A percentile compares a stretch with the other conserved stretches of the same genome.
These are phyloP conservation scores for Coturnix japonica DNA, from an alignment of 2,113 vertebrate species.

Conservation along the genomic window DNA sequence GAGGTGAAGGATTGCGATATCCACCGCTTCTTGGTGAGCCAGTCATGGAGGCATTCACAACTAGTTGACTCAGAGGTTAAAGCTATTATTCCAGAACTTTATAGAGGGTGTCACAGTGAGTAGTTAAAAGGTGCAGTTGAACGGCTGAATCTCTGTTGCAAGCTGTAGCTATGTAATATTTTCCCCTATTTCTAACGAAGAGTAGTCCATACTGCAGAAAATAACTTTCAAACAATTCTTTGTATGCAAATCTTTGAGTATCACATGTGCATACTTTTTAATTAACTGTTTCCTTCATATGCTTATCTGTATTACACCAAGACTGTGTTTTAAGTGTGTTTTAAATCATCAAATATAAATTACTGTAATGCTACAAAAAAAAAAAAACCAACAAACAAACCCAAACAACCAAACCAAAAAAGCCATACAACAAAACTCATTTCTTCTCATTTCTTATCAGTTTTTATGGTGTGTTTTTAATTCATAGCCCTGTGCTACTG, in stretches of 20 bases:
- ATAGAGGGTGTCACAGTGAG: neutral
- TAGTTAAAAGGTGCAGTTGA: slow-evolving; percentile 1
- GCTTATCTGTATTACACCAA: neutral
- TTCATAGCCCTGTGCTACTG: neutral
- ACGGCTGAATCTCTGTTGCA: neutral
- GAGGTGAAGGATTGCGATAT: neutral
- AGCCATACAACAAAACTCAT: neutral
- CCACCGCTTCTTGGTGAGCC: neutral
- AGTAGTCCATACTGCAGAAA: neutral
- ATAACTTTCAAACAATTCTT: neutral
- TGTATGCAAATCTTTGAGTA: neutral
- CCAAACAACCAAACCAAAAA: neutral
- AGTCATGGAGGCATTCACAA: neutral
- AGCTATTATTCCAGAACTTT: slow-evolving; percentile 15
- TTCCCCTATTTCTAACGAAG: slow-evolving; percentile 5
- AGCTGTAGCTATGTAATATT: neutral
- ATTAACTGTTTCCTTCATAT: neutral
- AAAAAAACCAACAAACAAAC: neutral
- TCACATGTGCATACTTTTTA: neutral
- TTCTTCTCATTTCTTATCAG: neutral
- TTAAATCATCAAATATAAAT: neutral
- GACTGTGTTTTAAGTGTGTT: neutral
- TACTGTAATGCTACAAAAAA: neutral
- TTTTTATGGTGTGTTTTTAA: slow-evolving; percentile 4
- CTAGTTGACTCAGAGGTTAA: slow-evolving; percentile 20